A percentile compares a stretch with the other conserved stretches of the same genome.
Evolutionary conservation across 2,113 vertebrate species (phyloP).

Genomic region (Egretta garzetta): DNA sequence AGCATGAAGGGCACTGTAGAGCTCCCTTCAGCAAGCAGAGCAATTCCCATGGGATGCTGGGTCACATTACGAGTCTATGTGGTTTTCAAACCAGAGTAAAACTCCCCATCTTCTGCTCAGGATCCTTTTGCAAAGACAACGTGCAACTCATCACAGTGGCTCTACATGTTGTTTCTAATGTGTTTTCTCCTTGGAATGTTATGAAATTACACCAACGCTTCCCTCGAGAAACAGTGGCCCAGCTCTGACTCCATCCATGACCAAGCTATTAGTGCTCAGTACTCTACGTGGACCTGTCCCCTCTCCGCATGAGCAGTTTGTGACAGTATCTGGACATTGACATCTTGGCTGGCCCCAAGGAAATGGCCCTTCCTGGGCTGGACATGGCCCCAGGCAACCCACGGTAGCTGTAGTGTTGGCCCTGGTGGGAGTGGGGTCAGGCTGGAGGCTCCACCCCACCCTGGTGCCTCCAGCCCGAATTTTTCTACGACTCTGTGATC

Average conservation of each 20-base stretch:
- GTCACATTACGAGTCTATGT: not conserved
- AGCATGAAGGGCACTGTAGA: not conserved
- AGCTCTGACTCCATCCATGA: not conserved
- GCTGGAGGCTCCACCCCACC: not conserved
- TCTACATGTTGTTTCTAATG: not conserved
- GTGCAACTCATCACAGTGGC: not conserved
- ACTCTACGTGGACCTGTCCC: not conserved
- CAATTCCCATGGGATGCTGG: not conserved
- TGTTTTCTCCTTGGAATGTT: not conserved
- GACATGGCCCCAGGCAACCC: not conserved
- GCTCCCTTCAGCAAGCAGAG: not conserved
- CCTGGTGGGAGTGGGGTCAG: accelerated
- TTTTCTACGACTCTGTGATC: not conserved
- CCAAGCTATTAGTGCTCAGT: not conserved
- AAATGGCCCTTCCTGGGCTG: not conserved
- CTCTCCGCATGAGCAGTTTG: not conserved
- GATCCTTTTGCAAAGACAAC: not conserved
- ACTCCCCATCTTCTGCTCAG: not conserved
- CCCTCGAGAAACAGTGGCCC: not conserved
- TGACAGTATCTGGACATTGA: not conserved
- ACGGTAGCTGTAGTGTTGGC: not conserved
- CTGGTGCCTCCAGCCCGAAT: not conserved
- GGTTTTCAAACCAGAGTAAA: not conserved
- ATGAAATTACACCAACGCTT: accelerated
- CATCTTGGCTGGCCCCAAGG: not conserved